Base-by-base conservation (phyloP, 2,888 invertebrate species). In the Syrphus vitripennis region DNA sequence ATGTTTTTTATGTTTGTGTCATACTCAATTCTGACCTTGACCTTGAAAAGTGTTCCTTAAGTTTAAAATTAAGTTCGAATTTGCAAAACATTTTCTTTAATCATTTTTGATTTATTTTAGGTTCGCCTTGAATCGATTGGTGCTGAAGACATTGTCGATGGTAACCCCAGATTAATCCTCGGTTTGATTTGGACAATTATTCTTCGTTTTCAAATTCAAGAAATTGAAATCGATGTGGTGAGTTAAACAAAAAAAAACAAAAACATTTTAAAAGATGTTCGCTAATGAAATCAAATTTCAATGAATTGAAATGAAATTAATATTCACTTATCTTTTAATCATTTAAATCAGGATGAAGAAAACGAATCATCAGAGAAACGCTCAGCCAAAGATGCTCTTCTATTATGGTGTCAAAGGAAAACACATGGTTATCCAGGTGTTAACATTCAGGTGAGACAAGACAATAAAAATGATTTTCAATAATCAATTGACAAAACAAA, bases 101-200 rank as follows among this genome's bases (percentile, higher is more conserved):
- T 34, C 12, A 24, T 26, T 24, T 5, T 50, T 2, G 7, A 63
- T 42, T 69, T 31, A 40, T 89, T 90, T 1, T 92, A 98, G 98
- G 97, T 99, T 82, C 96, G 98, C 63, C 93, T 99, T 92, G 99
- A 99, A 94, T 99, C 98, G 90, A 99, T 99, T 90, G 99, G 99
- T 88, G 99, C 99, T 16, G 99, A 99, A 93, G 99, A 99, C 93
- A 99, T 99, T 88, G 98, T 99, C 87, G 99, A 99, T 93, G 98
- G 99, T 37, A 99, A 99, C 94, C 98, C 98, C 53, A 95, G 98
- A 65, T 95, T 99, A 88, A 99, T 99, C 92, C 95, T 99, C 88
- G 99, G 99, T 89, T 95, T 99, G 70, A 98, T 99, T 89, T 99
- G 99, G 99, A 99, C 99, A 83, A 99, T 99, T 91, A 99, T 99